Base-by-base conservation (phyloP, 2,888 invertebrate species). In the Aleiodes testaceus region DNA sequence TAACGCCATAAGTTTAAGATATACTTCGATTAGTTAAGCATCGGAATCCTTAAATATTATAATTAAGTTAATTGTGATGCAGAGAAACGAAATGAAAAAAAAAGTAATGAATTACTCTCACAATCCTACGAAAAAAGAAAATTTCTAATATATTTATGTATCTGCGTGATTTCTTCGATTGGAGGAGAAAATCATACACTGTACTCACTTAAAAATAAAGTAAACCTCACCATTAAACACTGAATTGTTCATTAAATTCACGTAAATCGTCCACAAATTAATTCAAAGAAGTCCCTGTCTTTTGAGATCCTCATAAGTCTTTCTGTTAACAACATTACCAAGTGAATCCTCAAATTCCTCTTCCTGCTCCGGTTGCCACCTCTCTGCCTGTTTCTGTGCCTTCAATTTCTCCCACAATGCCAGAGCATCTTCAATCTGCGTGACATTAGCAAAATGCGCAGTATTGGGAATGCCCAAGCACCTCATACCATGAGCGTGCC, bases 381-480 rank as follows among this genome's bases (percentile, higher is more conserved):
- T 91, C 88, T 98, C 98, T 61, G 93, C 92, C 84, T 98, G 97
- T 84, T 99, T 99, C 83, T 96, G 96, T 7, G 94, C 92, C 87
- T 98, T 98, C 14, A 99, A 90, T 88, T 98, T 98, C 84, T 98
- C 97, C 99, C 99, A 99, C 75, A 99, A 89, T 47, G 97, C 96
- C 63, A 99, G 91, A 0, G 99, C 99, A 87, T 99, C 99, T 87
- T 98, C 98, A 80, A 99, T 99, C 85, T 97, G 97, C 0, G 99
- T 99, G 45, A 99, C 99, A 87, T 99, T 99, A 0, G 99, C 99
- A 89, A 99, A 99, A 89, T 99, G 99, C 0, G 99, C 99, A 0
- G 99, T 99, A 88, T 99, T 99, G 0, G 99, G 99, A 79, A 99
- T 99, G 5, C 99, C 99, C 14, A 99, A 91, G 86, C 99, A 99